Conservation (phyloP, 2,888 invertebrate species). For the Apotomis capreana region DNA sequence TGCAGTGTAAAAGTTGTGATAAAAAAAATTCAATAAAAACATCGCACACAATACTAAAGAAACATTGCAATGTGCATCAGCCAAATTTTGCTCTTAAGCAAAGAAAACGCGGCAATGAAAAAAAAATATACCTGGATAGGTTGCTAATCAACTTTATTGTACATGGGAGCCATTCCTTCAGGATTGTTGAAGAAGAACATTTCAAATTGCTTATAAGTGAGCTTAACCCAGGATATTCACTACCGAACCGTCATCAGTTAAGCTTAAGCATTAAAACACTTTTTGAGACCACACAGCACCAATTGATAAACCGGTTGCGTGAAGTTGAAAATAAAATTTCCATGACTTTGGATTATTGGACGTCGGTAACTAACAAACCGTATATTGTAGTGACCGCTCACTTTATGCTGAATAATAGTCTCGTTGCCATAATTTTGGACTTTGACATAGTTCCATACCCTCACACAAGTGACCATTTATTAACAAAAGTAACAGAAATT, state of each 20-base stretch:
- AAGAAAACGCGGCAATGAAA: constrained; percentile 6
- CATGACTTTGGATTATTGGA: background rate
- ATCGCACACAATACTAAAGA: constrained; percentile 12
- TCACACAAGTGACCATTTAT: constrained; percentile 1
- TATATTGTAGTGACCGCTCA: background rate
- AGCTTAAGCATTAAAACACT: constrained; percentile 6
- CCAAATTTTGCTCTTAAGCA: background rate
- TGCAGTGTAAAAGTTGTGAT: background rate
- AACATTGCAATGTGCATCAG: background rate
- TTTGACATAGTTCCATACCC: background rate
- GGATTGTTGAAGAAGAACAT: constrained; percentile 6
- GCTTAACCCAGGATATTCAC: background rate
- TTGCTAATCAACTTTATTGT: constrained; percentile 2
- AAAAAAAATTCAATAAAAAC: constrained; percentile 14
- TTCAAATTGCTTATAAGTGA: constrained; percentile 1
- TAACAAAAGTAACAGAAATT: constrained; percentile 6
- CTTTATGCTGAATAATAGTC: no score
- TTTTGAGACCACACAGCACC: no score
- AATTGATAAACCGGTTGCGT: background rate
- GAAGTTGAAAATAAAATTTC: constrained; percentile 4
- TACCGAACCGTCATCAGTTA: background rate
- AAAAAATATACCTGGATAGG: constrained; percentile 4
- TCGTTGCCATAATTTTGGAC: no score
- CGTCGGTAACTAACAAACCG: no score
- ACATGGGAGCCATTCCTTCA: constrained; percentile 6